Percentiles rank a stretch among this genome's conserved stretches.
These are phyloP conservation scores for Microcebus griseorufus DNA, from an alignment of 2,113 vertebrate species.

Conservation along the genomic window DNA sequence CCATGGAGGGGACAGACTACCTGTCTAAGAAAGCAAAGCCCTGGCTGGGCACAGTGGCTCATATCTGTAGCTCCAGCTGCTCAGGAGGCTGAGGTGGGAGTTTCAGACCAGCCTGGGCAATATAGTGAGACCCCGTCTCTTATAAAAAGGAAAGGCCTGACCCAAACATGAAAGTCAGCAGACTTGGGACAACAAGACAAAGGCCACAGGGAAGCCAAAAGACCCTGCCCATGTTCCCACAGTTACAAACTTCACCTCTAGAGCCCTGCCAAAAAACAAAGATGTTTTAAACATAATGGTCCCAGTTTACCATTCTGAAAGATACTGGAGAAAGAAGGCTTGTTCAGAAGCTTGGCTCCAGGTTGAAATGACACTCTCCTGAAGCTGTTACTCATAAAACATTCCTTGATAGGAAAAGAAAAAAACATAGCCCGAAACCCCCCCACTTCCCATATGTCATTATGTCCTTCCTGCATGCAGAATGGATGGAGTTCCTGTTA, in stretches of 20 bases:
- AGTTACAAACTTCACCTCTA: neutral
- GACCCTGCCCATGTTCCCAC: accelerated
- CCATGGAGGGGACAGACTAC: neutral
- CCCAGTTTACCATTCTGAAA: neutral
- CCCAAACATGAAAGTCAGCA: neutral
- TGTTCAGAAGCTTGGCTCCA: neutral
- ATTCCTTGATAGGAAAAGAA: neutral
- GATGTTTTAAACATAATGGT: neutral
- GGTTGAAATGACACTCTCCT: neutral
- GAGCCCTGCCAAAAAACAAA: neutral
- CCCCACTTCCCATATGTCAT: neutral
- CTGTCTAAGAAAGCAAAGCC: neutral
- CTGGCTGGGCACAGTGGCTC: neutral
- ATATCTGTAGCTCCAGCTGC: no score
- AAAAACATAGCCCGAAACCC: no score
- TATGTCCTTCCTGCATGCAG: neutral
- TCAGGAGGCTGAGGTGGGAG: no score
- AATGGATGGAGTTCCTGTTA: neutral
- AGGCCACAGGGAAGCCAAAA: neutral
- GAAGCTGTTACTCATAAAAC: neutral
- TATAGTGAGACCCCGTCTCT: no score
- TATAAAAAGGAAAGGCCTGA: neutral
- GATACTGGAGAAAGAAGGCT: neutral
- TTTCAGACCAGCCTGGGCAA: no score
- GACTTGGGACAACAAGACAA: neutral